Evolutionary conservation across 2,797 vertebrate genomes (phyloP).

Genomic region (Cynodonichthys magdalenae): DNA sequence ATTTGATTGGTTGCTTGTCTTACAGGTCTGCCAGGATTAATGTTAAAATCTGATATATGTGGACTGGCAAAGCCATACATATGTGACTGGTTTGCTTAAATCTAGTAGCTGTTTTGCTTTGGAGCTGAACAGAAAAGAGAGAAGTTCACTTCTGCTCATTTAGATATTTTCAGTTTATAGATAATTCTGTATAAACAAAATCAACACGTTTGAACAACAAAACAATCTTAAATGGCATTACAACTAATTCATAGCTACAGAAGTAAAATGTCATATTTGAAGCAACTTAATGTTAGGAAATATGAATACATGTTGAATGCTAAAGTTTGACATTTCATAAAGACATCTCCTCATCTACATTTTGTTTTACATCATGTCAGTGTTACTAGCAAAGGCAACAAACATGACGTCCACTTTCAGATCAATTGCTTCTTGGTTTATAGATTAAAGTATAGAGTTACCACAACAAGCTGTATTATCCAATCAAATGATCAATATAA

Average conservation of each 20-base stretch:
- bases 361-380: slow-evolving; percentile 7
- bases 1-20: slow-evolving; percentile 22
- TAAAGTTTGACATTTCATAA: no score
- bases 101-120: slow-evolving; percentile 20
- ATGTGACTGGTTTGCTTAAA: background rate
- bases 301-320: no score
- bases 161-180: background rate
- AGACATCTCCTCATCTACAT: background rate
- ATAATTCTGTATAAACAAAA: background rate
- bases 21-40: slow-evolving; percentile 6
- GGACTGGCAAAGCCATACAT: slow-evolving; percentile 6
- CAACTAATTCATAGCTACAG: no score
- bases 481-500: slow-evolving; percentile 48
- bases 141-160: background rate
- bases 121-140: slow-evolving; percentile 3
- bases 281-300: no score
- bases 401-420: slow-evolving; percentile 47
- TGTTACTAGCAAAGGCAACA: slow-evolving; percentile 15
- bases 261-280: no score
- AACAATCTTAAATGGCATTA: no score
- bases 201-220: no score
- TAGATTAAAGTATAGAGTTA: slow-evolving; percentile 50
- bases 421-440: slow-evolving; percentile 20
- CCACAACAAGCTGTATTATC: slow-evolving; percentile 41
- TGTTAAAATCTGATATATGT: slow-evolving; percentile 33